Base-by-base conservation (phyloP, 2,113 vertebrate genomes). In the Triplophysa siluroides region DNA sequence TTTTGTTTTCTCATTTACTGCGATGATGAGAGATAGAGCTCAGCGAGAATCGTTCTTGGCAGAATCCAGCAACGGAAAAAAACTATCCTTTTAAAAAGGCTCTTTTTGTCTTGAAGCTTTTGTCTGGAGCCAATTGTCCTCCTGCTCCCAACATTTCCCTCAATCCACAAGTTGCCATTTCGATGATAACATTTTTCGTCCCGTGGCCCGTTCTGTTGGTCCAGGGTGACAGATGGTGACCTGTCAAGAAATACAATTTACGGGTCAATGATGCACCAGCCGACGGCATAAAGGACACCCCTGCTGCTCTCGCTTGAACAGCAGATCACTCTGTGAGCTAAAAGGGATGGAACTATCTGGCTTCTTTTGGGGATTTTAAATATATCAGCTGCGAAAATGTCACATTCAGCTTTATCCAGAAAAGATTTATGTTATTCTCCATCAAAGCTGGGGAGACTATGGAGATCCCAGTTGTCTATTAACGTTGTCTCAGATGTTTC, bases 141-240 rank as follows among this genome's bases (percentile, higher is more conserved):
- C 2, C 14, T 61, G 23, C 65, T 67, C 45, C 23, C 21, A 54
- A 70, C 50, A 24, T 21, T 71, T 62, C 60, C 67, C 23, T 60
- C 41, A n/a, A 64, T 73, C 26, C 50, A 74, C 60, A 71, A 33
- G 9, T 65, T 79, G 62, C 70, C 71, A 69, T 79, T 71, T 79
- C 54, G 56, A 26, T 69, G 62, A 60, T 80, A 78, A 73, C 81
- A 75, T 78, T 83, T 78, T 69, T 68, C 43, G 4, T 80, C 74
- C 63, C 52, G 21, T 50, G 52, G 72, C 66, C 56, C 54, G 58
- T 52, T 50, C 43, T 66, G 23, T 45, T 78, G 13, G 78, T 82
- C 73, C 62, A 80, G 63, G 64, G 61, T 80, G 78, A 52, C 84
- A 83, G 78, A 83, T 83, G 81, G 84, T 78, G 84, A 85, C 81